These are phyloP conservation scores for Bradynema listronoti DNA, from an alignment of 1,140 invertebrate species.

Conservation along the genomic window DNA sequence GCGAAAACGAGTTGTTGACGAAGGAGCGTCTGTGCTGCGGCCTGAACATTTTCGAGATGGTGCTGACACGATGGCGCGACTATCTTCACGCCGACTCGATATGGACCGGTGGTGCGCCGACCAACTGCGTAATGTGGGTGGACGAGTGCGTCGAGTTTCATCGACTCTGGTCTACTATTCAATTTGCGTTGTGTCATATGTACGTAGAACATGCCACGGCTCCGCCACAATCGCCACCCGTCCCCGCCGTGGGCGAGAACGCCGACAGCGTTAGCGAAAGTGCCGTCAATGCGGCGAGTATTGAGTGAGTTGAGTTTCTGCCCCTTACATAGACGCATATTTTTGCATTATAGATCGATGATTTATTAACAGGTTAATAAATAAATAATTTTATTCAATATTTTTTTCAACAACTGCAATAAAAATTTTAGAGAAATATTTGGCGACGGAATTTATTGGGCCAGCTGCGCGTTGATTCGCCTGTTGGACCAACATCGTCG, in stretches of 20 bases:
- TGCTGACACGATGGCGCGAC: conserved; percentile 59
- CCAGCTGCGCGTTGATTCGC: conserved; percentile 95
- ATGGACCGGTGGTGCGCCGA: conserved; percentile 71
- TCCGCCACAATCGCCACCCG: conserved; percentile 5
- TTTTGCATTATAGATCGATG: too few species aligned
- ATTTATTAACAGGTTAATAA: neutral
- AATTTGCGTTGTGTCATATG: conserved; percentile 96
- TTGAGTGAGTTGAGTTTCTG: conserved; percentile 29
- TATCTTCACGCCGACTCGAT: conserved; percentile 75
- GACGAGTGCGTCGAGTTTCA: conserved; percentile 97
- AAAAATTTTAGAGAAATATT: conserved; percentile 73
- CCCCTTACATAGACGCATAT: too few species aligned
- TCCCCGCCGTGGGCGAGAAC: neutral
- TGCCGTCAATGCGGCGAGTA: conserved; percentile 4
- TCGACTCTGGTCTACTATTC: conserved; percentile 90
- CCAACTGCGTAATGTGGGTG: conserved; percentile 86
- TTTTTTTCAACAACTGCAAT: neutral
- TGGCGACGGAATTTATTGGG: conserved; percentile 97
- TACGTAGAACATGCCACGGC: conserved; percentile 4
- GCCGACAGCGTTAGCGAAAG: too few species aligned
- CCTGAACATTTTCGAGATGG: conserved; percentile 87
- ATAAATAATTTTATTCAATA: neutral
- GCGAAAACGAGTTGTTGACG: conserved; percentile 89
- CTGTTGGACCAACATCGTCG: conserved; percentile 86
- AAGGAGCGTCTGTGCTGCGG: conserved; percentile 93